Base-by-base conservation (phyloP, 1,140 invertebrate species). In the Cydia strobilella region DNA sequence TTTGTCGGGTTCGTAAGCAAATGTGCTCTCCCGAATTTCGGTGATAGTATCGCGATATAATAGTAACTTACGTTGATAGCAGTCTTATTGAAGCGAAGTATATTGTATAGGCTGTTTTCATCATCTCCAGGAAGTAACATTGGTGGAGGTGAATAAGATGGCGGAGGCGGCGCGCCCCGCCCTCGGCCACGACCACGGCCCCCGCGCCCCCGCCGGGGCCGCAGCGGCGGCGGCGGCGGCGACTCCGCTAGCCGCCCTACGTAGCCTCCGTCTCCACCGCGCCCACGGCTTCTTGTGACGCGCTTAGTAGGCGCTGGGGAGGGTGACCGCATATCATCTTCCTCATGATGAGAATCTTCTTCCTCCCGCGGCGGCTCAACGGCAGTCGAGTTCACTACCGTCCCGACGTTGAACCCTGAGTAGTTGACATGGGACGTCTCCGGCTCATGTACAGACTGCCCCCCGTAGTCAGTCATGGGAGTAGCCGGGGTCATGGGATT, bases 21-120 rank as follows among this genome's bases (percentile, higher is more conserved):
- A n/a, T n/a, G n/a, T n/a, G n/a, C n/a, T n/a, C n/a, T n/a, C n/a
- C n/a, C n/a, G n/a, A n/a, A n/a, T n/a, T n/a, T n/a, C n/a, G n/a
- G n/a, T n/a, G n/a, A n/a, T n/a, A n/a, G n/a, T n/a, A n/a, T n/a
- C n/a, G n/a, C n/a, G n/a, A n/a, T n/a, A n/a, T n/a, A n/a, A n/a
- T n/a, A n/a, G n/a, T 7, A 66, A 92, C 93, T 91, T 94, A 96
- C 96, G 82, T 96, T 96, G 20, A 98, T 94, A 4, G 96, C 95
- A 63, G 95, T 94, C 81, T 96, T 96, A 63, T 97, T 97, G 82
- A 96, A 96, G 74, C 95, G 94, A 63, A 98, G 95, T 42, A 97
- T 95, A 81, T 95, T 96, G 88, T 98, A 98, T 7, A 98, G 94
- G 84, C 96, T 96, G 84, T 95, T 95, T 83, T 98, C 97, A 92